A percentile compares a stretch with the other conserved stretches of the same genome.
These are phyloP conservation scores for Harpalus rubripes DNA, from an alignment of 2,888 invertebrate species.

Conservation along the genomic window DNA sequence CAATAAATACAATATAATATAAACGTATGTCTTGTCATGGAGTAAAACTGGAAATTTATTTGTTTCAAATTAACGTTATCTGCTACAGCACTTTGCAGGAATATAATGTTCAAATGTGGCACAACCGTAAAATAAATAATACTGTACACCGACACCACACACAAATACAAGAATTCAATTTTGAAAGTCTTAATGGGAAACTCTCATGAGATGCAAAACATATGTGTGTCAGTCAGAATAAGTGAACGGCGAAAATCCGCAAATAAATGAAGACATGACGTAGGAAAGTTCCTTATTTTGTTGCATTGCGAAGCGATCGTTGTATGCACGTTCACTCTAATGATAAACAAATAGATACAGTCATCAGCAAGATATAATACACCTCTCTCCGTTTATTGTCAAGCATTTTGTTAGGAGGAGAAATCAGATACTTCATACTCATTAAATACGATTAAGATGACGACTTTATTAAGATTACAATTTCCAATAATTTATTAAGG, in stretches of 20 bases:
- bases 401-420: background rate
- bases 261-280: constrained; percentile 33
- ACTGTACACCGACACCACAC: background rate
- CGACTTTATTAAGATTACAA: background rate
- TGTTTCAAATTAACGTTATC: background rate
- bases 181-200: constrained; percentile 18
- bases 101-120: constrained; percentile 13
- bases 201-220: constrained; percentile 22
- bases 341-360: constrained; percentile 47
- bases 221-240: constrained; percentile 31
- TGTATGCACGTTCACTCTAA: constrained; percentile 41
- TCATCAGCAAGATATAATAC: no score
- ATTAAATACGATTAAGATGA: background rate
- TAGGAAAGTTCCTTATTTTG: constrained; percentile 16
- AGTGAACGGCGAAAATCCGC: constrained; percentile 37
- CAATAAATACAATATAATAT: no score
- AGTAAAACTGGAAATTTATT: no score
- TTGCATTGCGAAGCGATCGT: background rate
- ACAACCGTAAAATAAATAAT: constrained; percentile 30
- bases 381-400: background rate
- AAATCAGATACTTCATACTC: background rate
- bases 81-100: background rate
- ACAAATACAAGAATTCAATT: background rate
- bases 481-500: no score
- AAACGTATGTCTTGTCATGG: no score